These are phyloP conservation scores for Hermaeophaga mercurialis DNA, from an alignment of 2,888 invertebrate genomes.

Conservation along the genomic window DNA sequence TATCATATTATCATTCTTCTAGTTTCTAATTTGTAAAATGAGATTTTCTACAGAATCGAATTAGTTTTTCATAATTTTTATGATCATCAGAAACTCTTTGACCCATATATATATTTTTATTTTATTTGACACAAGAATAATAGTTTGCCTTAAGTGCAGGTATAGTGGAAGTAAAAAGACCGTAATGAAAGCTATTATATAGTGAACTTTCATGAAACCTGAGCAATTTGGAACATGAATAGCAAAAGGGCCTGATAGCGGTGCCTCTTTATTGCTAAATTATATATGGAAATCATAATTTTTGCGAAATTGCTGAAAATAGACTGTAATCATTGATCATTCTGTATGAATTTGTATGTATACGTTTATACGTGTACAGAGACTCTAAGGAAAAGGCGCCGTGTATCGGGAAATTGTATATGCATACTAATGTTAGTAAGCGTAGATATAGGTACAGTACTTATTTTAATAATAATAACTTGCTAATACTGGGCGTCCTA, in stretches of 20 bases:
- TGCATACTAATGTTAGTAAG: background rate
- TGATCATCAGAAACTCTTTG: too few relatives aligned
- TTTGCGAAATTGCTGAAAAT: conserved; percentile 14
- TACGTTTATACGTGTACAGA: too few relatives aligned
- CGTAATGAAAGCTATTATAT: background rate
- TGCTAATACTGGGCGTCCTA: too few relatives aligned
- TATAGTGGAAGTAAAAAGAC: background rate
- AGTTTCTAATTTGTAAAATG: too few relatives aligned
- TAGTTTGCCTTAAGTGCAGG: background rate
- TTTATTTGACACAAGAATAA: background rate
- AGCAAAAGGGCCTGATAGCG: conserved; percentile 11
- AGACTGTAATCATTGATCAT: conserved; percentile 14
- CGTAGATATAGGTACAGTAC: too few relatives aligned
- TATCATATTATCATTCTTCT: too few relatives aligned
- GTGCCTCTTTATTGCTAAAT: conserved; percentile 5
- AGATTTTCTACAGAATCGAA: too few relatives aligned
- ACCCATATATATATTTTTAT: too few relatives aligned
- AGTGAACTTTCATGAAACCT: background rate
- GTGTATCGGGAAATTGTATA: conserved; percentile 1
- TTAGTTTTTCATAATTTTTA: too few relatives aligned
- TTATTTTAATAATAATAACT: too few relatives aligned
- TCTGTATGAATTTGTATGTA: conserved; percentile 11
- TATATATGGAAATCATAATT: conserved; percentile 21
- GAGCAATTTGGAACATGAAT: conserved; percentile 17
- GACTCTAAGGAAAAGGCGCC: conserved; percentile 6